Evolutionary conservation across 1,140 invertebrate species (phyloP), one percentile per base, ranked within the genome.

Genomic region (Elysia chlorotica): DNA sequence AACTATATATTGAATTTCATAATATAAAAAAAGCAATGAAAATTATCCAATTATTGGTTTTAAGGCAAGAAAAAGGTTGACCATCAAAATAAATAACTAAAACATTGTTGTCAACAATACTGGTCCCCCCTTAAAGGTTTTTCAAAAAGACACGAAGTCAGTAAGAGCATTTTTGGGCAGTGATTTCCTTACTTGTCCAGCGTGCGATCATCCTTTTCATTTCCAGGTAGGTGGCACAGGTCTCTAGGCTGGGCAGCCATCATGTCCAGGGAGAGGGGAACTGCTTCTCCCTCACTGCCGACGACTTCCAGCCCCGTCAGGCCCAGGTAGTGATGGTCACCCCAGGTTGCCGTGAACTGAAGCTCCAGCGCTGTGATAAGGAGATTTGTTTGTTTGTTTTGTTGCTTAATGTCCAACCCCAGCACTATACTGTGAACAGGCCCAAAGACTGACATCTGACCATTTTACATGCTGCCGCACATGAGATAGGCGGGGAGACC

Each of bases 291-390:
- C 63, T 88, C 81, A 61, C 79, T 82, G 21, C 86, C 87, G 1
- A 90, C 81, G 31, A 90, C 83, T 74, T 90, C 88, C 35, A 90
- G 74, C 23, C 88, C 89, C 17, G 88, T 89, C 38, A 90, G 74
- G 2, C 89, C 89, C 31, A 90, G 79, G 62, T 87, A 86, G 67
- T 88, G 86, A 21, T 78, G 65, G 75, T 86, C 84, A 61, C 89
- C 89, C 89, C 89, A 90, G 4, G 89, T 90, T 1, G 81, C 83
- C 25, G 82, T 81, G 68, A 90, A 84, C 75, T 88, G 86, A 30
- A 90, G 76, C 76, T 87, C 80, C 35, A 90, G 73, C 68, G 80
- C 87, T 89, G 71, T 28, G 73, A 73, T 57, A 48, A 59, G n/a
- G 37, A 30, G 2, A 56, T n/a, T n/a, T n/a, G n/a, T n/a, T n/a